These are phyloP conservation scores for Elymnias hypermnestra DNA, from an alignment of 1,140 invertebrate species.

Conservation along the genomic window DNA sequence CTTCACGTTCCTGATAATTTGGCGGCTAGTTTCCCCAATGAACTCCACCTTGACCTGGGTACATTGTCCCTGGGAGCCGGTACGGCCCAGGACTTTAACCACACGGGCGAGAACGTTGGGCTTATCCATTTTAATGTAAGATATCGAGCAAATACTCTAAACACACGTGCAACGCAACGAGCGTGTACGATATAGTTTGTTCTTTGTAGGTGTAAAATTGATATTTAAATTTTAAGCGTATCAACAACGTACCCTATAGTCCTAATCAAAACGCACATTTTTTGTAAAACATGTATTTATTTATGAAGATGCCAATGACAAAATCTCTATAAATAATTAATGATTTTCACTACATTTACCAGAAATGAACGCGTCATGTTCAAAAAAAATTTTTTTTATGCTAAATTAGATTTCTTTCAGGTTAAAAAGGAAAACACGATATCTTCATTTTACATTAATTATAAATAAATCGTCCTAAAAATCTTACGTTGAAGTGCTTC, in stretches of 20 bases:
- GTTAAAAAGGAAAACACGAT: too few species aligned
- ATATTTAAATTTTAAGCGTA: slow-evolving; percentile 48
- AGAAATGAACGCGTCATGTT: too few species aligned
- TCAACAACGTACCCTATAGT: slow-evolving; percentile 50
- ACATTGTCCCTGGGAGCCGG: slow-evolving; percentile 99
- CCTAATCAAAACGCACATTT: slow-evolving; percentile 45
- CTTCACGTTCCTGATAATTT: slow-evolving; percentile 99
- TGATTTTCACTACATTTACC: too few species aligned
- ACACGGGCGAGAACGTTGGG: slow-evolving; percentile 90
- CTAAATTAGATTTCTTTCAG: too few species aligned
- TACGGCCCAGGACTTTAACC: slow-evolving; percentile 96
- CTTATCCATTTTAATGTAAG: slow-evolving; percentile 88
- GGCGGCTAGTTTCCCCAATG: slow-evolving; percentile 96
- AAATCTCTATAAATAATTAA: too few species aligned
- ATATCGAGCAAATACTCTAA: slow-evolving; percentile 43
- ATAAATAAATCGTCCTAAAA: too few species aligned
- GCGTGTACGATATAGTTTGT: slow-evolving; percentile 54
- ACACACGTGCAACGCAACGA: slow-evolving; percentile 62
- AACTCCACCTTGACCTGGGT: slow-evolving; percentile 99
- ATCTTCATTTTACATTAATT: too few species aligned
- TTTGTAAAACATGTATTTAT: too few species aligned
- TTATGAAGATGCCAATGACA: too few species aligned
- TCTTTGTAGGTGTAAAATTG: slow-evolving; percentile 43
- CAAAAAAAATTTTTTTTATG: too few species aligned
- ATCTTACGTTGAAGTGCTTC: too few species aligned